Base-by-base conservation (phyloP, 2,797 vertebrate species). In the Smutsia temminckii region DNA sequence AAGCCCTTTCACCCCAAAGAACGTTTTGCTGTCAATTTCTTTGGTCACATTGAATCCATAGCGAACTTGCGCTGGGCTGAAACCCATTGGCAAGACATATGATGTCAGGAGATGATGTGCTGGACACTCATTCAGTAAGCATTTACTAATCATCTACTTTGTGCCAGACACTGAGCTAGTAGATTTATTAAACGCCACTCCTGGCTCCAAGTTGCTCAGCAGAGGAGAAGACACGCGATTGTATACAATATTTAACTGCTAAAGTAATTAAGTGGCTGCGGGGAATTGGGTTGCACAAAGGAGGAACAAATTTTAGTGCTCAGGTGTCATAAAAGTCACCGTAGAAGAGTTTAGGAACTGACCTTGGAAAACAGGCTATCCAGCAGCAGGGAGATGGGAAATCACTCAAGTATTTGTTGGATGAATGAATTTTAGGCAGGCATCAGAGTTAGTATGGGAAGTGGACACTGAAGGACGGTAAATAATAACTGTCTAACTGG, bases 71-170 rank as follows among this genome's bases (percentile, higher is more conserved):
- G 8, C 46, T 10, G 46, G 46, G 46, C 46, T 46, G 46, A 46
- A 46, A 46, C 46, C 46, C 46, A 46, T 11, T 46, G 46, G 46
- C 46, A 46, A 46, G 46, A 46, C 46, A 46, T 90, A 64, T 97
- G 97, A 95, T 68, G 91, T 96, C 93, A 93, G 68, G 78, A 37
- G 81, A 84, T 40, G 77, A 80, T 32, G 69, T 90, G 27, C 66
- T 1, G 42, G 46, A 46, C 63, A 20, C 34, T 80, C 53, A 8
- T 37, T 61, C 53, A 17, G 0, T 40, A 71, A 95, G 75, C 68
- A 23, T 72, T 75, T 40, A 27, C 61, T 27, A 6, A 85, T 8
- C 55, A 46, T 27, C 75, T 53, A 7, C 57, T 63, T 61, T 10
- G 21, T 53, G 49, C 81, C 14, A 0, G 5, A 17, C 78, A 1